Evolutionary conservation across 2,888 invertebrate species (phyloP), one percentile per base, ranked within the genome.

Genomic region (Patella depressa): DNA sequence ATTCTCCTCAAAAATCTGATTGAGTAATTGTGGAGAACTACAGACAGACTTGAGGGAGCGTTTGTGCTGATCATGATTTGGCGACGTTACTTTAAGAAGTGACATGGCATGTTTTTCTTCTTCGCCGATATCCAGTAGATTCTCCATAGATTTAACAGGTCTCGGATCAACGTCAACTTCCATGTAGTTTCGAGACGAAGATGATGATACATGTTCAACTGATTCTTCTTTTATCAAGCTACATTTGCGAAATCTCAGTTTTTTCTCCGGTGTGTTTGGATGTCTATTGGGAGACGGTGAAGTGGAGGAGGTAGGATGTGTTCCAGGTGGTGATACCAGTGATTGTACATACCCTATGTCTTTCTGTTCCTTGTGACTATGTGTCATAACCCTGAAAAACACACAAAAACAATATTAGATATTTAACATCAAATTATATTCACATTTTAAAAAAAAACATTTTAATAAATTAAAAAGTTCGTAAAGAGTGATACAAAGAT

Each of bases 211-310:
- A 77, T 54, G 79, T 78, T 71, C 74, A 53, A 24, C 75, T 81
- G 97, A 97, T 86, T 97, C 97, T 90, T 98, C 98, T 86, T 96
- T 95, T 34, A 97, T 97, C 87, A 97, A 96, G 88, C 96, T 96
- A 92, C 97, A 97, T 90, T 97, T 97, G 74, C 97, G 94, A 45
- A 94, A 94, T 74, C 96, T 93, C 93, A 94, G 70, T 69, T 71
- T 29, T 59, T 72, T 72, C 24, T 72, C 70, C 1, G 71, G 71
- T 45, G 70, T 45, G 24, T 72, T 76, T 34, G 57, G 73, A 34
- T 24, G 19, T 65, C 12, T 24, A 11, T 72, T 74, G 12, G n/a
- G 70, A 11, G 59, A 24, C 11, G 80, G 70, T n/a, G 84, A 79
- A 15, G 85, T 78, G 3, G 83, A 82, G 4, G 88, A 83, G 53